Base-by-base conservation (phyloP, 2,113 vertebrate genomes). In the Corythornis madagascariensis region DNA sequence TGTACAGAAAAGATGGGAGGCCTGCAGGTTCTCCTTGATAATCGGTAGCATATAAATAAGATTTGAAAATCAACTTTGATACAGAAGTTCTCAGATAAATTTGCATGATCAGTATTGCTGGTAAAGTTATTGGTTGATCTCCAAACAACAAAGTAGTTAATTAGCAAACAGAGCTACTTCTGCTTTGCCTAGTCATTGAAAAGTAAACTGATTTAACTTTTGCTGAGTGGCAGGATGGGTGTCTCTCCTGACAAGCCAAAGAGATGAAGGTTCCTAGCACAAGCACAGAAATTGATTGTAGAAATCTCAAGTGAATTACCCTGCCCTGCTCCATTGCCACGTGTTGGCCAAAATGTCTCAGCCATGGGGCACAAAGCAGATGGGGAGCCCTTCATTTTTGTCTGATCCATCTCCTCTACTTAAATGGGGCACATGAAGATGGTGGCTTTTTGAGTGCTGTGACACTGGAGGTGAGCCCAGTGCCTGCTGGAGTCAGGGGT, bases 1-100 rank as follows among this genome's bases (percentile, higher is more conserved):
- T 1, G 38, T 80, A 92, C 45, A 57, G 85, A 78, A 93, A 95
- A 88, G 80, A 77, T 91, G 22, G 75, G 75, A 95, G 96, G 92
- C 95, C 95, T 89, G 90, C 91, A 86, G 96, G 94, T 95, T 97
- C 79, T 97, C 94, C 91, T 73, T 97, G 83, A 94, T 94, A 98
- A 96, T 97, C 94, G 89, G 97, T 97, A 98, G 85, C 18, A 65
- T 97, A 98, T 98, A 98, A 96, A 98, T 98, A 98, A 98, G 97
- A 79, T 94, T 9, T 93, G 92, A 90, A 96, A 92, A 61, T 70
- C 69, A 69, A 52, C 96, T 77, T 93, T 76, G 95, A 57, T 29
- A 50, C 86, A 83, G 31, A 77, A 93, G 90, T 95, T 88, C 42
- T 75, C 0, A 0, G 86, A 60, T 74, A 73, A 64, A 75, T 91